Base-by-base conservation (phyloP, 2,797 vertebrate species). In the Phylloscopus collybita region DNA sequence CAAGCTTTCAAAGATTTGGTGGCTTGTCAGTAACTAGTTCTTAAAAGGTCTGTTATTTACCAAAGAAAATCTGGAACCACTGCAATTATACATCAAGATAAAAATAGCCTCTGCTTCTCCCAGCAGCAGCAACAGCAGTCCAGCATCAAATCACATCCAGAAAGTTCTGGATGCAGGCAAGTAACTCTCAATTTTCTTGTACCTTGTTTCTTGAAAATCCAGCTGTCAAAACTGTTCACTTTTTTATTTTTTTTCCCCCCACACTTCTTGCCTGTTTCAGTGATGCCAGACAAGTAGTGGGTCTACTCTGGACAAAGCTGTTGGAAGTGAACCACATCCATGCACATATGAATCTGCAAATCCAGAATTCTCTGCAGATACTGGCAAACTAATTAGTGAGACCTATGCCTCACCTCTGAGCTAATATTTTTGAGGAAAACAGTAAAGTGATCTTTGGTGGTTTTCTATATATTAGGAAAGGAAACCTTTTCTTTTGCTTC, bases 51-150 rank as follows among this genome's bases (percentile, higher is more conserved):
- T 3, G 0, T 27, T 69, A 81, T 79, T 88, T 57, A 69, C 5
- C 32, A 42, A 79, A 69, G 66, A 60, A 70, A 81, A 75, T 44
- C 54, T 70, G 29, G 26, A 86, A 76, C 8, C 38, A 44, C 38
- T 53, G 59, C 3, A 5, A 49, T 71, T 64, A 29, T 11, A 56
- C 21, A 32, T 23, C 11, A 42, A 20, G 5, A 76, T 34, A 25
- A 71, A 82, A 88, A 64, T 0, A 67, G 11, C n/a, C 45, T 67
- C 44, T 57, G 22, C 14, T 66, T 54, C 71, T 22, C 34, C 36
- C 11, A 2, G 13, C 1, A 2, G 13, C 1, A 61, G 23, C 29
- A 61, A 73, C 30, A 69, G 26, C 1, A 5, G 44, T 38, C n/a
- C 0, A 0, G 60, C 71, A 85, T 26, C 45, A 61, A 72, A 81